phyloP scores from a whole-genome alignment of 2,888 invertebrate species.

The Drosophila nigritarsus region DNA sequence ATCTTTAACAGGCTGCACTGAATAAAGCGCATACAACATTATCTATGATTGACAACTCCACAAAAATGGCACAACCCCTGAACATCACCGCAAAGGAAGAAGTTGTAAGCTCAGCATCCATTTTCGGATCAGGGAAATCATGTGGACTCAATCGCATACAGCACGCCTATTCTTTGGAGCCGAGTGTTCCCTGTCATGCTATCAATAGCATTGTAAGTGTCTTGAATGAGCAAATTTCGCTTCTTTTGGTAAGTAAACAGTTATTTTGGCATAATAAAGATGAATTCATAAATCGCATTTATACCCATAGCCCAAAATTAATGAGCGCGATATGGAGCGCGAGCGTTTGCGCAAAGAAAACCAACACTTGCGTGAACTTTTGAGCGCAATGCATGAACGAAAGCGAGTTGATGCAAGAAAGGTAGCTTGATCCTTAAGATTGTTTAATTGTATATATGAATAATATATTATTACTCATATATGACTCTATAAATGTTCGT shows the following conservation, averaged over 20 bases:
- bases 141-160: slow-evolving; percentile 85
- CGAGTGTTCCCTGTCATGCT: slow-evolving; percentile 87
- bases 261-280: neutral
- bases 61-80: slow-evolving; percentile 58
- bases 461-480: neutral
- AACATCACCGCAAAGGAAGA: slow-evolving; percentile 35
- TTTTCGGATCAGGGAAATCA: slow-evolving; percentile 34
- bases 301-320: slow-evolving; percentile 88
- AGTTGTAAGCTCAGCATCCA: slow-evolving; percentile 21
- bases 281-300: neutral
- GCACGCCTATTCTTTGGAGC: slow-evolving; percentile 85
- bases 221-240: slow-evolving; percentile 89
- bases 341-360: slow-evolving; percentile 90
- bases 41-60: slow-evolving; percentile 72
- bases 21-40: slow-evolving; percentile 58
- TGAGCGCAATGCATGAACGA: slow-evolving; percentile 87
- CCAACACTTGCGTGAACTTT: slow-evolving; percentile 89
- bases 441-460: neutral
- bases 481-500: too few relatives aligned
- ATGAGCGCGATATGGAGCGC: slow-evolving; percentile 91
- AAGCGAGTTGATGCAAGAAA: slow-evolving; percentile 84
- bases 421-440: slow-evolving; percentile 61
- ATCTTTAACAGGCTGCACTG: slow-evolving; percentile 55
- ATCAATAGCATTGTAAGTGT: slow-evolving; percentile 88
- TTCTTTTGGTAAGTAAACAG: slow-evolving; percentile 87